Evolutionary conservation across 2,888 invertebrate genomes (phyloP), one percentile per base, ranked within the genome.

Genomic region (Folsomia candida): DNA sequence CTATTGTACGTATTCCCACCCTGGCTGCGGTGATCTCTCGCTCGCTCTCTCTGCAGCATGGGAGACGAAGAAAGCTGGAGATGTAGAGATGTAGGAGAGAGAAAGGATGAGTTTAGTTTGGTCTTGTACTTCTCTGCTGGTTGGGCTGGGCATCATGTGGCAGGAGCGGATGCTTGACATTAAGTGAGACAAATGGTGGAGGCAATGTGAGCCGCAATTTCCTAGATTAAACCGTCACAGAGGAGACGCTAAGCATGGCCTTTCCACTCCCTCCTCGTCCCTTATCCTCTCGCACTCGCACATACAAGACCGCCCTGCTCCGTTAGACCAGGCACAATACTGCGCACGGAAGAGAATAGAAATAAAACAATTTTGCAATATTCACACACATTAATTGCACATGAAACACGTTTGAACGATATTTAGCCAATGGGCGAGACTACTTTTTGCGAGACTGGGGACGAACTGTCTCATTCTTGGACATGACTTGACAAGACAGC

Each of bases 181-280:
- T 87, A 86, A 87, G 86, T 86, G 86, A 87, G 86, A 87, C 85
- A 86, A 86, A 87, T 86, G 87, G 84, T 84, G 85, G 84, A 79
- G 76, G 78, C 76, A 79, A 77, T 79, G 74, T 80, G 80, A 81
- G 84, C 84, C 85, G 86, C 87, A 87, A 87, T 87, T 87, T 87
- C 86, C 86, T 86, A 87, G 87, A 87, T 87, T 87, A 87, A 87
- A 87, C 78, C 86, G 87, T 86, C 86, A 86, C 85, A 84, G 18
- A 47, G 83, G 78, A 76, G 78, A 76, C 78, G 76, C 76, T 74
- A 70, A 59, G 47, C 29, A 20, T 59, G 59, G 58, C 28, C 47
- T 51, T 67, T 28, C 29, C 59, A 25, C 54, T 54, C n/a, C 14
- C 37, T 37, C 14, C 14, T 14, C 37, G 37, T 37, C 37, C 37